Conservation (phyloP, 2,797 vertebrate genomes). For the Sebastes aleutianus region DNA sequence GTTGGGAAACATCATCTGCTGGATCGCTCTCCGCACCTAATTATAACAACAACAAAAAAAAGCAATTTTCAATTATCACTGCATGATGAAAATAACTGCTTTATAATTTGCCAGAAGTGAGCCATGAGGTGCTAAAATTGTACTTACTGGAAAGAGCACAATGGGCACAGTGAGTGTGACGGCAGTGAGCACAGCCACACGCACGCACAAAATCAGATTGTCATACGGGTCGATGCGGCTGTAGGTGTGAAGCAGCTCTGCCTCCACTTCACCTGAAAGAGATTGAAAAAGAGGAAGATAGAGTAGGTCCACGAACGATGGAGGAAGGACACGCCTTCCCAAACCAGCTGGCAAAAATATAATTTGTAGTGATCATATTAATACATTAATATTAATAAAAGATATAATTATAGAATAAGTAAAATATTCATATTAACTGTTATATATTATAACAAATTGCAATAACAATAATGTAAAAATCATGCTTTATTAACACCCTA, state of each 20-base stretch:
- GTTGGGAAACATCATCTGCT: conserved; percentile 94
- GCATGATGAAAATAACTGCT: not conserved
- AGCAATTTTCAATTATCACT: not conserved
- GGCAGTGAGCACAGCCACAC: conserved; percentile 93
- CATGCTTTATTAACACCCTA: not conserved
- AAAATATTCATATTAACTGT: not conserved
- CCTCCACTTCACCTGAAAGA: conserved; percentile 88
- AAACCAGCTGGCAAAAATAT: not conserved
- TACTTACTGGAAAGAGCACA: conserved; percentile 95
- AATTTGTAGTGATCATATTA: not conserved
- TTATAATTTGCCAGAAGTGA: not conserved
- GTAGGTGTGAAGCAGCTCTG: conserved; percentile 96
- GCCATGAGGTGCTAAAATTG: not conserved
- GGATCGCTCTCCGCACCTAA: conserved; percentile 94
- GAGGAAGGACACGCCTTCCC: not conserved
- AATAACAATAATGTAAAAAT: not conserved
- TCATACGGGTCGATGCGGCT: conserved; percentile 91
- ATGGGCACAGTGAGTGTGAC: conserved; percentile 98
- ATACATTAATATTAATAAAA: too few relatives aligned
- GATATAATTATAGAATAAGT: not conserved
- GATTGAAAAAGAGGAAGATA: conserved; percentile 18
- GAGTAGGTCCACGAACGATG: not conserved
- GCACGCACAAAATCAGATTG: conserved; percentile 92
- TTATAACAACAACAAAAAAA: not conserved
- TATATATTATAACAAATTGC: not conserved